Conservation (phyloP, 1,140 invertebrate species). For the Hestina assimilis region DNA sequence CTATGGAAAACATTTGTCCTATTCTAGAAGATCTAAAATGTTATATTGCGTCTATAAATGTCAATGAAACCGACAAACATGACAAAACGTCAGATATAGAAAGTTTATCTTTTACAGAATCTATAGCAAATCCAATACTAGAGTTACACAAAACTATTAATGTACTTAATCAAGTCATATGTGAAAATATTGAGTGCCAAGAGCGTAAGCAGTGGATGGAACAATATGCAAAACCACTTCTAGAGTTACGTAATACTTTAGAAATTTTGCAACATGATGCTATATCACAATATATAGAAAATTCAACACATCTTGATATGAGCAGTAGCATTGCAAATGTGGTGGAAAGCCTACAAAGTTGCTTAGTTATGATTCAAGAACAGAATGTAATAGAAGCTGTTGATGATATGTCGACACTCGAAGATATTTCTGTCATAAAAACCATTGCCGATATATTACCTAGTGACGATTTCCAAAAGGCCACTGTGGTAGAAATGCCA, state of each 20-base stretch:
- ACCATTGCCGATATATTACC: slow-evolving; percentile 70
- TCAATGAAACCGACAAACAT: slow-evolving; percentile 30
- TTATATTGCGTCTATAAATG: slow-evolving; percentile 41
- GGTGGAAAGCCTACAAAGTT: slow-evolving; percentile 77
- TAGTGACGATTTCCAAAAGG: slow-evolving; percentile 43
- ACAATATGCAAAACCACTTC: slow-evolving; percentile 75
- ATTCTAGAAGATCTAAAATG: slow-evolving; percentile 59
- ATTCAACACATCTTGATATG: slow-evolving; percentile 39
- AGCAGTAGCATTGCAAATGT: slow-evolving; percentile 70
- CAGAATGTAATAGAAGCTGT: slow-evolving; percentile 59
- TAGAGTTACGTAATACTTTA: slow-evolving; percentile 73
- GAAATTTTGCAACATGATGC: slow-evolving; percentile 73
- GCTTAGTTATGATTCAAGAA: slow-evolving; percentile 77
- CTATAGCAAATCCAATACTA: slow-evolving; percentile 56
- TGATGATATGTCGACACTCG: slow-evolving; percentile 77
- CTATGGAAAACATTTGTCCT: slow-evolving; percentile 51
- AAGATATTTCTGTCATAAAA: slow-evolving; percentile 80
- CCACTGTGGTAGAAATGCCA: slow-evolving; percentile 32
- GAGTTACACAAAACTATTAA: slow-evolving; percentile 61
- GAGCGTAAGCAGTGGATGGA: slow-evolving; percentile 64
- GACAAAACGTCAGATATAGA: slow-evolving; percentile 63
- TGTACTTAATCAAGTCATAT: slow-evolving; percentile 53
- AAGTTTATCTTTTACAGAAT: slow-evolving; percentile 47
- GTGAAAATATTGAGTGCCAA: slow-evolving; percentile 45
- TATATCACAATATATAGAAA: slow-evolving; percentile 62